These are phyloP conservation scores for Melozone crissalis DNA, from an alignment of 2,113 vertebrate species.

Conservation along the genomic window DNA sequence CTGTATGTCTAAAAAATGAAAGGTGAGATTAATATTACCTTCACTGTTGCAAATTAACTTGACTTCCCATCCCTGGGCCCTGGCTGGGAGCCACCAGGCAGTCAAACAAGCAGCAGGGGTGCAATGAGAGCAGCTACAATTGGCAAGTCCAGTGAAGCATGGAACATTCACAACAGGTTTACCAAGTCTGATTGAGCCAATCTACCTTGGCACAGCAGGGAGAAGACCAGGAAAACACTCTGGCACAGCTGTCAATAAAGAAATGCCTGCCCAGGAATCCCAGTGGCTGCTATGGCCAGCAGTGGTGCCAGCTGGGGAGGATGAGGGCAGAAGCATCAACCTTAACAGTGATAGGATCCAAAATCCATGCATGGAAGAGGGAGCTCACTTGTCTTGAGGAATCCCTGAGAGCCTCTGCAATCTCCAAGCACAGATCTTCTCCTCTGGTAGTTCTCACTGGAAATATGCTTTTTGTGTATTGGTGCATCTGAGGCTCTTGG, in stretches of 20 bases:
- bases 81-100: neutral
- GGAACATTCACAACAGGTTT: conserved; percentile 10
- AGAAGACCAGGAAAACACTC: neutral
- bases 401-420: neutral
- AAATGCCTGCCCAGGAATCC: neutral
- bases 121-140: neutral
- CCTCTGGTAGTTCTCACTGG: neutral
- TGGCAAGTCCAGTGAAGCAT: neutral
- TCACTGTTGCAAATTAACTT: neutral
- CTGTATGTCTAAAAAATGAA: neutral
- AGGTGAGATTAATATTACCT: neutral
- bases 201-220: neutral
- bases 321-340: neutral
- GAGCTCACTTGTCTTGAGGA: neutral
- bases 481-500: neutral
- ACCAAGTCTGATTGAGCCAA: neutral
- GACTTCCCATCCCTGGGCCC: neutral
- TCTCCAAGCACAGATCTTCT: neutral
- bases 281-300: neutral
- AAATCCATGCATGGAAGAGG: neutral
- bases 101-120: neutral
- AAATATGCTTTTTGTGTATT: neutral
- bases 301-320: neutral
- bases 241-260: neutral
- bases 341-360: neutral